Percentiles rank a stretch among this genome's conserved stretches.
Conservation (phyloP, 2,888 invertebrate genomes). For the Fragum fragum region DNA sequence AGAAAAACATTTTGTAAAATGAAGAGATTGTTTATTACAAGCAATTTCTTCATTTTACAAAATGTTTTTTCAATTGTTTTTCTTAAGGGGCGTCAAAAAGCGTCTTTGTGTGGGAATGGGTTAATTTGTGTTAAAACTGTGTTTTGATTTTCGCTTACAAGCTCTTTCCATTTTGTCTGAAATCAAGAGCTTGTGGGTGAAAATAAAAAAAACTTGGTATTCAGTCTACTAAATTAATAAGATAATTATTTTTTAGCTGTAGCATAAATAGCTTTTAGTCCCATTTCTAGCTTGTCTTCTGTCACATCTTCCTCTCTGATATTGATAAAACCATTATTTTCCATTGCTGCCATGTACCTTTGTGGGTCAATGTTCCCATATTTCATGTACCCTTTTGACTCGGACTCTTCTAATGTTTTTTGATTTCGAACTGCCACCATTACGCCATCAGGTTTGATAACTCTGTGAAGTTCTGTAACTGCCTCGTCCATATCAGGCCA, state of each 20-base stretch:
- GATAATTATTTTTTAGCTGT: constrained; percentile 33
- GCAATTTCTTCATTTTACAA: too few species aligned
- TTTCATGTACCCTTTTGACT: constrained; percentile 65
- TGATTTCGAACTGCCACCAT: constrained; percentile 77
- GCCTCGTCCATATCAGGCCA: constrained; percentile 76
- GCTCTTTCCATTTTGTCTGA: too few species aligned
- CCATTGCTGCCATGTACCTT: constrained; percentile 76
- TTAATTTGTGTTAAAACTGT: too few species aligned
- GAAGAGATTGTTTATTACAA: too few species aligned
- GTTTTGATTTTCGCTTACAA: too few species aligned
- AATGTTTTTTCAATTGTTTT: too few species aligned
- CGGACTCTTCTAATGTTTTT: constrained; percentile 44
- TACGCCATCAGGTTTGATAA: constrained; percentile 77
- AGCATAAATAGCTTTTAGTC: constrained; percentile 33
- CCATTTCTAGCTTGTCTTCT: constrained; percentile 1
- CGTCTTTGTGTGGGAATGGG: too few species aligned
- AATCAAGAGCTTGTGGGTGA: too few species aligned
- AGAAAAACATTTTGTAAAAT: too few species aligned
- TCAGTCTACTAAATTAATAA: too few species aligned
- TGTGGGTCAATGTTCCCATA: constrained; percentile 73
- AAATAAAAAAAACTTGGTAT: too few species aligned
- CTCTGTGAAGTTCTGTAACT: constrained; percentile 77
- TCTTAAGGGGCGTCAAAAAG: too few species aligned
- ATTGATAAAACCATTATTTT: constrained; percentile 75
- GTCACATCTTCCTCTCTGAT: constrained; percentile 63